phyloP scores from a whole-genome alignment of 2,888 invertebrate species.

The Hirtodrosophila confusa region DNA sequence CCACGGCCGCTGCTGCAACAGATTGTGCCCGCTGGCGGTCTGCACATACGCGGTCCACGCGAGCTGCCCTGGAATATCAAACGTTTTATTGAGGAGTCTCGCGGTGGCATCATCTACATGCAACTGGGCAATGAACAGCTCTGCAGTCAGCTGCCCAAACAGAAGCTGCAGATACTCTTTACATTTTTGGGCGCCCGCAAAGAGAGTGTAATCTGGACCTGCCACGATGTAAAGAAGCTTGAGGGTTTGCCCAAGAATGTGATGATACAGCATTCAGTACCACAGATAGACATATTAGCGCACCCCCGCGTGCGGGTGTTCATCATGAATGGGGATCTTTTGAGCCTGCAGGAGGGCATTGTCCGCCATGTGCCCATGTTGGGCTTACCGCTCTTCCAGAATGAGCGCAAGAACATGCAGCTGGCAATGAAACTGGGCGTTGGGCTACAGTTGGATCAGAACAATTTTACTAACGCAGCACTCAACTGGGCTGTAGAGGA shows the following conservation, averaged over 20 bases:
- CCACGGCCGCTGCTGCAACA: conserved; percentile 84
- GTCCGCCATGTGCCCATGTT: conserved; percentile 84
- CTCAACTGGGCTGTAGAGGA: conserved; percentile 81
- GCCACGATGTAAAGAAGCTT: conserved; percentile 82
- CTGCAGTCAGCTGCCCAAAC: conserved; percentile 82
- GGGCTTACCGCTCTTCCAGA: conserved; percentile 84
- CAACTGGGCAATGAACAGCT: conserved; percentile 84
- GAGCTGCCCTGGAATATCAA: conserved; percentile 83
- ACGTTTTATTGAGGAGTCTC: conserved; percentile 84
- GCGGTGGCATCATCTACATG: conserved; percentile 84
- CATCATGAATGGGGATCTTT: conserved; percentile 84
- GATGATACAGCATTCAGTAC: conserved; percentile 84
- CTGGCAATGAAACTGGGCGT: conserved; percentile 76
- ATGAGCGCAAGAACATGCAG: conserved; percentile 82
- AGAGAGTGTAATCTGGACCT: conserved; percentile 85
- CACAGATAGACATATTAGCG: conserved; percentile 85
- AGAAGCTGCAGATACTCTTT: conserved; percentile 80
- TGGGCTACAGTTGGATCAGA: conserved; percentile 76
- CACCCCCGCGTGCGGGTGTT: conserved; percentile 84
- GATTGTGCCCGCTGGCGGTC: conserved; percentile 85
- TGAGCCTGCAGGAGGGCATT: conserved; percentile 84
- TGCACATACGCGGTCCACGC: conserved; percentile 85
- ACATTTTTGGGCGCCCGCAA: conserved; percentile 82
- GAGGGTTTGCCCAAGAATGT: conserved; percentile 83
- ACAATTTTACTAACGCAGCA: conserved; percentile 79